A percentile compares a stretch with the other conserved stretches of the same genome.
These are phyloP conservation scores for Sphenopsis melanotis DNA, from an alignment of 2,797 vertebrate genomes.

Conservation along the genomic window DNA sequence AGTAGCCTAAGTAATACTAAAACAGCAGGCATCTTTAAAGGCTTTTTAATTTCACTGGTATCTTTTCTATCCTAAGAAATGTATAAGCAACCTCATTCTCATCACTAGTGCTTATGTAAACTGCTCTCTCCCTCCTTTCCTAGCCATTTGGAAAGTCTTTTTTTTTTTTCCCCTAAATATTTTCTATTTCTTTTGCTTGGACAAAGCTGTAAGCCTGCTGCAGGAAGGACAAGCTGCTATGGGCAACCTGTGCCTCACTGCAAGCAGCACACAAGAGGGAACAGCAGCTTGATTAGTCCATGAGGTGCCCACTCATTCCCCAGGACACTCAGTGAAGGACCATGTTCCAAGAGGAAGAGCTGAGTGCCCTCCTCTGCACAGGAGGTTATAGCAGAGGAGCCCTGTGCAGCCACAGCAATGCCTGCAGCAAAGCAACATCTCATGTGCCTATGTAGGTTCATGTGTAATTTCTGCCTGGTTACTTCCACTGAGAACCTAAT, in stretches of 20 bases:
- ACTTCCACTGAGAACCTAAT: neutral
- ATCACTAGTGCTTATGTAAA: neutral
- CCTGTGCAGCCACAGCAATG: neutral
- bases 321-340: neutral
- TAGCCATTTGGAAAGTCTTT: neutral
- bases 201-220: neutral
- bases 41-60: neutral
- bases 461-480: neutral
- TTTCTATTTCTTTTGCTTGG: neutral
- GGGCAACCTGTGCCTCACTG: neutral
- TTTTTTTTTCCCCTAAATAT: neutral
- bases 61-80: neutral
- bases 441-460: rapidly evolving
- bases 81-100: neutral
- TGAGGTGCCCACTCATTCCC: neutral
- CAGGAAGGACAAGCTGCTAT: neutral
- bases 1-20: neutral
- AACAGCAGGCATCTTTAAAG: neutral
- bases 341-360: neutral
- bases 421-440: neutral
- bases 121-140: neutral
- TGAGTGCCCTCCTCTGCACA: neutral
- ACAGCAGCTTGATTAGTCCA: neutral
- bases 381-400: neutral
- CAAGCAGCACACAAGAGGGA: neutral